Percentiles rank a stretch among this genome's conserved stretches.
These are phyloP conservation scores for Pseudomyrmex pallidus DNA, from an alignment of 1,140 invertebrate genomes.

Conservation along the genomic window DNA sequence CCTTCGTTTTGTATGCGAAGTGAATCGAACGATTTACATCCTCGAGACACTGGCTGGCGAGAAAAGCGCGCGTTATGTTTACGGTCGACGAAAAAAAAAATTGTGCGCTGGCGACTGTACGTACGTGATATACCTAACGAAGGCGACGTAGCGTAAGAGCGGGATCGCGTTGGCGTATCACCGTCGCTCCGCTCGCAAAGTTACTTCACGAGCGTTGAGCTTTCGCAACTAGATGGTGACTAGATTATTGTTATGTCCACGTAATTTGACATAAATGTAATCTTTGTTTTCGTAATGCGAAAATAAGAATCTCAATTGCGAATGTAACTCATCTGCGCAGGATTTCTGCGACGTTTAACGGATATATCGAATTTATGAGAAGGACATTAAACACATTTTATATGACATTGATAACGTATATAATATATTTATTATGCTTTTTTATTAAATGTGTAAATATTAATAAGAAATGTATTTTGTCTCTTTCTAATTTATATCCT, in stretches of 20 bases:
- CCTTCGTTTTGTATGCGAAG: conserved; percentile 17
- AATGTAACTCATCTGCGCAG: not conserved
- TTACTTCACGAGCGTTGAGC: conserved; percentile 14
- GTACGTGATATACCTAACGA: conserved; percentile 9
- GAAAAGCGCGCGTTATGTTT: conserved; percentile 31
- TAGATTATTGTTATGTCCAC: conserved; percentile 10
- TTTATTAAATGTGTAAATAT: too few relatives aligned
- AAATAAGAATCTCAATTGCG: not conserved
- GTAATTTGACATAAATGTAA: conserved; percentile 34
- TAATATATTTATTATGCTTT: too few relatives aligned
- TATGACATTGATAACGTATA: too few relatives aligned
- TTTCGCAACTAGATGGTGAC: conserved; percentile 25
- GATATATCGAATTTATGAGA: conserved; percentile 2
- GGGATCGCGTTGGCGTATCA: conserved; percentile 19
- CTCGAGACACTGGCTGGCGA: conserved; percentile 7
- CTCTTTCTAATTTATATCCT: not conserved
- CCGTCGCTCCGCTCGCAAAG: not conserved
- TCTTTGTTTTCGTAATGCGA: conserved; percentile 9
- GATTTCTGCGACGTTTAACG: conserved; percentile 12
- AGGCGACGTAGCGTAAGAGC: conserved; percentile 2
- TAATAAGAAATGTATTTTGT: not conserved
- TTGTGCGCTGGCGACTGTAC: not conserved
- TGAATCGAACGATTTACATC: conserved; percentile 30
- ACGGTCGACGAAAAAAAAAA: conserved; percentile 14
- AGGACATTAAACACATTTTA: too few relatives aligned